Evolutionary conservation across 2,888 invertebrate genomes (phyloP).

Genomic region (Osedax frankpressi): DNA sequence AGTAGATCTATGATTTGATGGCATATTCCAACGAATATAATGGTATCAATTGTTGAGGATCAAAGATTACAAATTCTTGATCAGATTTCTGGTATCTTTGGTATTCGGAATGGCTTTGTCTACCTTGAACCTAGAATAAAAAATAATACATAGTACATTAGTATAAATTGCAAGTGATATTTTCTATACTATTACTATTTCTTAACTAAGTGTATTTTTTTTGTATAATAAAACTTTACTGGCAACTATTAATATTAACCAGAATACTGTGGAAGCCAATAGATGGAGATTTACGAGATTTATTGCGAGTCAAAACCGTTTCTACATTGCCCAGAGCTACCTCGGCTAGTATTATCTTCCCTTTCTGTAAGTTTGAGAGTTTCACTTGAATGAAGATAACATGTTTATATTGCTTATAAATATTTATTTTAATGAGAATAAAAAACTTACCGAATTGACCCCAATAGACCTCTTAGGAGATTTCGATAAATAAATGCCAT

Average conservation of each 20-base stretch:
- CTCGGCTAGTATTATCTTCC: neutral
- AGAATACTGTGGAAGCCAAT: neutral
- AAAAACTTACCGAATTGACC: neutral
- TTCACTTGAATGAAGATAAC: no score
- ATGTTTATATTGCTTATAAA: no score
- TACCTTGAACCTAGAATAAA: neutral
- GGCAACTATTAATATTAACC: neutral
- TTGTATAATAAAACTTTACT: neutral
- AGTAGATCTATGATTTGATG: neutral
- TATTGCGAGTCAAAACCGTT: neutral
- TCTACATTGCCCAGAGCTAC: neutral
- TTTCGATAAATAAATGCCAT: neutral
- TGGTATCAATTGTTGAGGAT: neutral
- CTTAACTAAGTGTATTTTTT: neutral
- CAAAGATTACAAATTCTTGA: neutral
- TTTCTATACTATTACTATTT: neutral
- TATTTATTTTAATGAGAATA: neutral
- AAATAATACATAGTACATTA: neutral
- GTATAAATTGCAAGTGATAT: no score
- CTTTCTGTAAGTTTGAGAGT: no score
- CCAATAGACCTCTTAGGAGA: neutral
- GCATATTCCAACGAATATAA: neutral
- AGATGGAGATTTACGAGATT: neutral
- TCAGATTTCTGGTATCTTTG: neutral
- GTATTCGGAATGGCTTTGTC: neutral